Percentiles rank a stretch among this genome's conserved stretches.
Conservation (phyloP, 2,113 vertebrate species). For the Psittacara wagleri region DNA sequence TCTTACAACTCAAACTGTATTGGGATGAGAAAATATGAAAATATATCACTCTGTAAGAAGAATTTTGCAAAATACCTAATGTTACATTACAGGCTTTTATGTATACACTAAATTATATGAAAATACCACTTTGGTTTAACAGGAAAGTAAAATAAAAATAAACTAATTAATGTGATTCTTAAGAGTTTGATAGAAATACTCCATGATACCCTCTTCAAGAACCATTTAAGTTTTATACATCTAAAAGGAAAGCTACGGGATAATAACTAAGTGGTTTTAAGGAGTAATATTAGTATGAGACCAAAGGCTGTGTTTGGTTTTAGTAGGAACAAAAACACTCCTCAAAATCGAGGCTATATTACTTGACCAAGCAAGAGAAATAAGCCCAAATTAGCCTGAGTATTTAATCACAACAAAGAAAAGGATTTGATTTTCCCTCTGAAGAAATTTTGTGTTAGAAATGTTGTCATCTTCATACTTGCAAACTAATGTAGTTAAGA, state of each 20-base stretch:
- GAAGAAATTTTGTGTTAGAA: not conserved
- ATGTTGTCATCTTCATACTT: not conserved
- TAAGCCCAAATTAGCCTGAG: not conserved
- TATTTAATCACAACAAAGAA: not conserved
- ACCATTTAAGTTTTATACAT: not conserved
- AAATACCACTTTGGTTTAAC: not conserved
- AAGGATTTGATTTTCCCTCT: not conserved
- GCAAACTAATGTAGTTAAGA: accelerated
- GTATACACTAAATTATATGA: accelerated
- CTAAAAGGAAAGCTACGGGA: not conserved
- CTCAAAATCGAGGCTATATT: not conserved
- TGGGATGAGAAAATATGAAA: not conserved
- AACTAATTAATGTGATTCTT: not conserved
- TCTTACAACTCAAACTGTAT: not conserved
- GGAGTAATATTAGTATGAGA: not conserved
- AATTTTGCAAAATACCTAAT: not conserved
- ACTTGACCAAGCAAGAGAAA: not conserved
- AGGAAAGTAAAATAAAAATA: not conserved
- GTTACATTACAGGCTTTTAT: not conserved
- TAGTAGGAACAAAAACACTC: not conserved
- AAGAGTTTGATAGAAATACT: not conserved
- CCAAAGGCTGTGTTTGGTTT: not conserved
- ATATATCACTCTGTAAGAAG: accelerated
- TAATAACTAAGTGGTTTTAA: not conserved
- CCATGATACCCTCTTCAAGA: not conserved